Base-by-base conservation (phyloP, 1,140 invertebrate genomes). In the Glossosoma conforme region DNA sequence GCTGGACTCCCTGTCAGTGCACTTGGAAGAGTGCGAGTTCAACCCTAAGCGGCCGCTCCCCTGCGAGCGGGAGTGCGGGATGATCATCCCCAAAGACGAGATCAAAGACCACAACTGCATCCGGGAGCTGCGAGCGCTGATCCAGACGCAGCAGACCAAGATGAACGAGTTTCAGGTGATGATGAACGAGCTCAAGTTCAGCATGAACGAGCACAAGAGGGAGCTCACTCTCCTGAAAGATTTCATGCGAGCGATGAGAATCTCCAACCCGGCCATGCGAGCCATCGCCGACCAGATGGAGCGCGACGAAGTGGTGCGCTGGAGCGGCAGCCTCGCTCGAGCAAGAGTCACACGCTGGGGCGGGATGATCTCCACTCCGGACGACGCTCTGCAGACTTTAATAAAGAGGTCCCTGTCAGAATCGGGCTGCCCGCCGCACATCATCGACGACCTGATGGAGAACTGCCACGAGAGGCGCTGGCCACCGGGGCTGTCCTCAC, bases 281-380 rank as follows among this genome's bases (percentile, higher is more conserved):
- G 89, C 89, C 10, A 85, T 95, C 32, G 86, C 87, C 3, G 88
- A 93, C 64, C 87, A 92, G 60, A 93, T 95, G 85, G 91, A 96
- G 67, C 80, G 89, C 40, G 89, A 94, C 62, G 92, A 95, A 73
- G 87, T 95, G 40, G 77, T 90, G n/a, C 79, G 91, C 65, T 97
- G 93, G 94, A 87, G 90, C 20, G 84, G 79, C 52, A 86, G 87
- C 1, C 70, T 97, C 15, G 80, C 88, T 11, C 73, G 89, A 40
- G 93, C 93, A 1, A 72, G 91, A 57, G 93, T 97, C 19, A 94
- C 91, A 1, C 77, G 93, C 42, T 98, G 93, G 94, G 94, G 93
- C 44, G 93, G 93, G 44, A 97, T 97, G 91, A 96, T 97, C 48
- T 94, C 91, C 13, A 97, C 94, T 1, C 94, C 93, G 3, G 93